Conservation (phyloP, 2,113 vertebrate genomes). For the Antennarius striatus region DNA sequence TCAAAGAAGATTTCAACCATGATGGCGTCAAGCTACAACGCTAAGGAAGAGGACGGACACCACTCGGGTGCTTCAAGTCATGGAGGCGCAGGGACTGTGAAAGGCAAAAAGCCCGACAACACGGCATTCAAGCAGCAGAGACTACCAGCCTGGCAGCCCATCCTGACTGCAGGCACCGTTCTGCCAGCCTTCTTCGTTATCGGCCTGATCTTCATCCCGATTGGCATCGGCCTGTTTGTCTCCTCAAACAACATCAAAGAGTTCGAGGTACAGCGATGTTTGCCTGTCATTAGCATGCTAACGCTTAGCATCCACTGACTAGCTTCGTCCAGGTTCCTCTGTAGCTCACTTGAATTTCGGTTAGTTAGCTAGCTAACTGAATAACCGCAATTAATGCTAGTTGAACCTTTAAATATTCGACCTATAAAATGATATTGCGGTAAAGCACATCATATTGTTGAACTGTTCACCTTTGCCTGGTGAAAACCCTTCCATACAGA, state of each 20-base stretch:
- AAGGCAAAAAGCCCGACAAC: constrained; percentile 92
- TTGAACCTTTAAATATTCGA: not conserved
- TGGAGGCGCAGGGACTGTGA: constrained; percentile 68
- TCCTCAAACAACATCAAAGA: constrained; percentile 97
- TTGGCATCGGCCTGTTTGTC: constrained; percentile 95
- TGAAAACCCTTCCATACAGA: too few species aligned
- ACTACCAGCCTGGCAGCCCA: constrained; percentile 95
- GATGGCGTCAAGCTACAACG: constrained; percentile 92
- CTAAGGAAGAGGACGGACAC: constrained; percentile 87
- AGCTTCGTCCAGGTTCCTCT: not conserved
- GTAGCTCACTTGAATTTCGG: not conserved
- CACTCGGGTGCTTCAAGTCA: constrained; percentile 67
- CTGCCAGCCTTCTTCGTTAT: constrained; percentile 96
- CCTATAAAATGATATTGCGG: too few species aligned
- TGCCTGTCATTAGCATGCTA: too few species aligned
- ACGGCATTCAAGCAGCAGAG: constrained; percentile 97
- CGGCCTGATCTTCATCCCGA: constrained; percentile 95
- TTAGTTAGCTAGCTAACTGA: not conserved
- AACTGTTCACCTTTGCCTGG: too few species aligned
- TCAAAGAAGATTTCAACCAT: constrained; percentile 56
- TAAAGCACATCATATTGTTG: too few species aligned
- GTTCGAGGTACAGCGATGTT: constrained; percentile 83
- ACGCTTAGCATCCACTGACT: too few species aligned
- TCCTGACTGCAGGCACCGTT: constrained; percentile 93
- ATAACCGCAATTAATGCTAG: not conserved